Base-by-base conservation (phyloP, 2,888 invertebrate genomes). In the Auanema sp. region DNA sequence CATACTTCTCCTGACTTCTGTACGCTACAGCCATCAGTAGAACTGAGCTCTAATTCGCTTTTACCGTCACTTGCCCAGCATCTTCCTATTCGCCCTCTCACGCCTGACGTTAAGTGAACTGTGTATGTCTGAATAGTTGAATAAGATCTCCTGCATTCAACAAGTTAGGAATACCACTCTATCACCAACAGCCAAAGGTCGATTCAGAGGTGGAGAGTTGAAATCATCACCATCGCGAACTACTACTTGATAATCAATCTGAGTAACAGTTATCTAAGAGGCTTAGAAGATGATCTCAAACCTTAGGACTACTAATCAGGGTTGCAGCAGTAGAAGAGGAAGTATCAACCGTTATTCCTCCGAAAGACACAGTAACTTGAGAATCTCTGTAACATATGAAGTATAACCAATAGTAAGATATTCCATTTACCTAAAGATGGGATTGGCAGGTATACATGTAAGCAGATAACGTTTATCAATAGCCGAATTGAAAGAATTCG, bases 21-120 rank as follows among this genome's bases (percentile, higher is more conserved):
- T 56, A 79, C 60, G 0, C 79, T 75, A 67, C 81, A 81, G 16
- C 81, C 81, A 11, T 74, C 70, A n/a, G 76, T 75, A 56, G 80
- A 79, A 18, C 76, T 71, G 23, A 81, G 60, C 43, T 81, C 79
- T 47, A 81, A 65, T 49, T 78, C 78, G 12, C 78, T 76, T 23
- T 75, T 78, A 10, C 77, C 72, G 58, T 80, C 80, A 42, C 72
- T 78, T 12, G 81, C 81, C 81, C 81, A 81, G 63, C 81, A 81
- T 55, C 79, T 56, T 11, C 81, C 79, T 40, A 81, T 81, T 52
- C 76, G 21, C 12, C 72, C 74, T 11, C 51, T 57, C 61, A 69
- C 66, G 14, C 47, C 42, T 1, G 33, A 56, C 8, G 58, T 23
- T 42, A 69, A 18, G 49, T 68, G 66, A 1, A 76, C 76, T 6